Evolutionary conservation across 30 jellyfish, hydroid and myxozoan species (phyloP).

Genomic region (Cassiopea andromeda): DNA sequence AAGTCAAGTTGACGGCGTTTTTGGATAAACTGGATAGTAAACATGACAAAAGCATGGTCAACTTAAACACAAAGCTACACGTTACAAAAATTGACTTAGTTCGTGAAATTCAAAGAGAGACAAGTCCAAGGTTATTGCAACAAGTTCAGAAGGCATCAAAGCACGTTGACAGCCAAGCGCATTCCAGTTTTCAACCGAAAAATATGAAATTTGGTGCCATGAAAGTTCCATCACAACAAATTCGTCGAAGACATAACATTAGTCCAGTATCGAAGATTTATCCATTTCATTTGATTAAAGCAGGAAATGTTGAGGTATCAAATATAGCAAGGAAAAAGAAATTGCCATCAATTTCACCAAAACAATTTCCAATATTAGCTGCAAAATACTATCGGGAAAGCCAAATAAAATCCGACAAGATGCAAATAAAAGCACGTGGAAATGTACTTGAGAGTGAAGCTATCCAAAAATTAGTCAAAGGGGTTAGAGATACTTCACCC

Average conservation of each 20-base stretch:
- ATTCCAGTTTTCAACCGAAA: neutral
- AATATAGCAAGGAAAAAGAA: neutral
- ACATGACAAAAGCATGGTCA: conserved; percentile 50
- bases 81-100: conserved; percentile 33
- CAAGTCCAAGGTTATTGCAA: conserved; percentile 7
- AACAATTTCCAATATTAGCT: conserved; percentile 64
- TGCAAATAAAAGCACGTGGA: neutral
- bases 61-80: conserved; percentile 50
- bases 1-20: conserved; percentile 39
- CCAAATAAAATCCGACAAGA: conserved; percentile 11
- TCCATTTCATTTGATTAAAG: conserved; percentile 55
- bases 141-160: conserved; percentile 23
- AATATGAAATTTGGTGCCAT: conserved; percentile 15
- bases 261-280: conserved; percentile 12
- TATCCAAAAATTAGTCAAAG: neutral
- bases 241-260: neutral
- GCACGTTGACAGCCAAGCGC: neutral
- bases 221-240: conserved; percentile 1
- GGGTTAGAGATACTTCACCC: neutral
- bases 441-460: neutral
- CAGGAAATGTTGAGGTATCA: neutral
- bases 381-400: conserved; percentile 47
- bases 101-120: conserved; percentile 17
- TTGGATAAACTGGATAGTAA: conserved; percentile 39
- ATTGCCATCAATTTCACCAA: conserved; percentile 14